A percentile compares a stretch with the other conserved stretches of the same genome.
phyloP scores from a whole-genome alignment of 1,140 invertebrate species.

The Heliothis virescens region DNA sequence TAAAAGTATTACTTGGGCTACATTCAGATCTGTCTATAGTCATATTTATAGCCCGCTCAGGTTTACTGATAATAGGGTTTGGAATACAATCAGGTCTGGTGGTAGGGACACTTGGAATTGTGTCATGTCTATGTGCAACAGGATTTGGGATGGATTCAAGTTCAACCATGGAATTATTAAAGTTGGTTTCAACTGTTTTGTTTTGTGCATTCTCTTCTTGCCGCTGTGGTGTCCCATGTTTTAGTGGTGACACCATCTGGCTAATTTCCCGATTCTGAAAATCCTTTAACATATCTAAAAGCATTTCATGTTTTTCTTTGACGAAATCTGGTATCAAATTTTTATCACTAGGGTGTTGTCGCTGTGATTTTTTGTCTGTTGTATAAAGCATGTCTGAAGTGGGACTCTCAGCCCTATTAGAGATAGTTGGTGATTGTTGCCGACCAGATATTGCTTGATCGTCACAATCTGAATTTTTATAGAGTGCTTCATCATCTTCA shows the following conservation, averaged over 20 bases:
- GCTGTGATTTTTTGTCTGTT: slow-evolving; percentile 53
- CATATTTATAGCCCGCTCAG: neutral
- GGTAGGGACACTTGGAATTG: slow-evolving; percentile 42
- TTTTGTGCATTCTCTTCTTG: slow-evolving; percentile 14
- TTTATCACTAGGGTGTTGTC: slow-evolving; percentile 48
- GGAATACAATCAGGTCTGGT: slow-evolving; percentile 5
- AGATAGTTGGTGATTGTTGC: slow-evolving; percentile 56
- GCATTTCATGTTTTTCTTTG: slow-evolving; percentile 67
- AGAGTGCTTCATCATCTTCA: slow-evolving; percentile 84
- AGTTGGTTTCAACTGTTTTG: neutral
- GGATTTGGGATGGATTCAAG: neutral
- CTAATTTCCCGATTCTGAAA: slow-evolving; percentile 60
- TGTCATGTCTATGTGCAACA: neutral
- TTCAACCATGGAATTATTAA: slow-evolving; percentile 1
- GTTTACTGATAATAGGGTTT: neutral
- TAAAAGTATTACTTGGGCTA: neutral
- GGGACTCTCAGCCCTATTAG: slow-evolving; percentile 63
- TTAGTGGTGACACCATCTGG: slow-evolving; percentile 45
- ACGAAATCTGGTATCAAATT: slow-evolving; percentile 58
- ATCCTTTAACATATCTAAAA: slow-evolving; percentile 70
- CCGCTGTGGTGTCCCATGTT: slow-evolving; percentile 2
- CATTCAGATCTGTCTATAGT: neutral
- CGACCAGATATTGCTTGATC: slow-evolving; percentile 10
- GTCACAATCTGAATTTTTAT: slow-evolving; percentile 72
- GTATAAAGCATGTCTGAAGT: slow-evolving; percentile 66